These are phyloP conservation scores for Gambusia affinis DNA, from an alignment of 2,113 vertebrate species.

Conservation along the genomic window DNA sequence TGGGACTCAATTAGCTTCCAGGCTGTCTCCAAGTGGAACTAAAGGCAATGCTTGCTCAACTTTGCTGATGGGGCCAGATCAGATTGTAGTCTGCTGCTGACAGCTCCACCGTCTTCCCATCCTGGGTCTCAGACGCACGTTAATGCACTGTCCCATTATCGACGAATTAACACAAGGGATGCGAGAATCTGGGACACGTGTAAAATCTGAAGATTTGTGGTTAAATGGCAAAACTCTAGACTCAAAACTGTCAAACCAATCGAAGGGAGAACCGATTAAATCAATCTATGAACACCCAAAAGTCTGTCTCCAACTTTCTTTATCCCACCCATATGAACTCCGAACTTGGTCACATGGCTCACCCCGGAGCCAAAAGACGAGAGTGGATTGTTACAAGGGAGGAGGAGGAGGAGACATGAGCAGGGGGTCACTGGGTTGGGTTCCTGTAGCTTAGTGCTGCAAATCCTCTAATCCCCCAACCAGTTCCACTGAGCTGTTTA, in stretches of 20 bases:
- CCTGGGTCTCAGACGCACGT: conserved; percentile 39
- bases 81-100: conserved; percentile 41
- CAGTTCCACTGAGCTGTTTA: conserved; percentile 62
- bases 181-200: conserved; percentile 13
- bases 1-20: conserved; percentile 64
- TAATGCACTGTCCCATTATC: conserved; percentile 46
- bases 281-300: conserved; percentile 27
- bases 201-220: conserved; percentile 28
- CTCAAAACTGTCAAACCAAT: conserved; percentile 26
- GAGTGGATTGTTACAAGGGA: conserved; percentile 32
- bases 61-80: conserved; percentile 48
- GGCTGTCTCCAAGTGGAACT: conserved; percentile 49
- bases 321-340: conserved; percentile 28
- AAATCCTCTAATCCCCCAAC: conserved; percentile 81
- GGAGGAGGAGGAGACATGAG: conserved; percentile 39
- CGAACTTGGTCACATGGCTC: conserved; percentile 33
- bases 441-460: conserved; percentile 70
- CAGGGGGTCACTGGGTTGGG: conserved; percentile 65
- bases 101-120: conserved; percentile 42
- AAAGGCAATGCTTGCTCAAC: conserved; percentile 51
- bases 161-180: neutral
- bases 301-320: neutral
- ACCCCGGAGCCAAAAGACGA: neutral
- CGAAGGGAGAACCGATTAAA: conserved; percentile 20
- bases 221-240: neutral